Evolutionary conservation across 2,113 vertebrate genomes (phyloP), one percentile per base, ranked within the genome.

Genomic region (Heterotis niloticus): DNA sequence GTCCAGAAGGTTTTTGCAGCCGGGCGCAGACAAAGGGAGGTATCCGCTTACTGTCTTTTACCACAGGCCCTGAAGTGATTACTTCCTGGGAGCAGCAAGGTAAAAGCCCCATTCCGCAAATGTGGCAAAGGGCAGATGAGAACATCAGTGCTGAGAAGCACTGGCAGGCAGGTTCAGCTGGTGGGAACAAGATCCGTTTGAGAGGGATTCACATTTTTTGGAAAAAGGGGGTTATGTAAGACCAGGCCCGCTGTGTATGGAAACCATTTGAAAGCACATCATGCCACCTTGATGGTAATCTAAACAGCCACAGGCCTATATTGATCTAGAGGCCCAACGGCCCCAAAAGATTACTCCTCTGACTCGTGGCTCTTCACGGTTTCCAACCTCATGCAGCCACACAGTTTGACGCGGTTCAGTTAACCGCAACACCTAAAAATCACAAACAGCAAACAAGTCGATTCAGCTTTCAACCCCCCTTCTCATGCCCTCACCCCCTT

Each of bases 261-360:
- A 24, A 51, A 65, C 29, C 14, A 26, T 75, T 76, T 51, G 20
- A 78, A 78, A 78, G 44, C 66, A 34, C 66, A 66, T 54, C 64
- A 57, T 68, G 76, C n/a, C 34, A 56, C 20, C 76, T 59, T 68
- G 76, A 78, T 78, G 44, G 65, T 29, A 51, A 78, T 78, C 68
- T 67, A 17, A 78, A 59, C 18, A 68, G 65, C 44, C 65, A 28
- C 26, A 9, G 77, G 28, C 26, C 77, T 24, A 28, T 24, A 71
- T 78, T 56, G 77, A 78, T 71, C 77, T 18, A 14, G 66, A 44
- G 29, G 26, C 56, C 67, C 4, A 18, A 1, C 59, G 17, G 54
- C 5, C 11, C 77, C 18, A 5, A 29, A 51, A 67, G 67, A 62
- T 71, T 70, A 62, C 24, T 62, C 13, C 56, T 60, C 77, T 52